These are phyloP conservation scores for Pseudocheirus occidentalis DNA, from an alignment of 2,797 vertebrate genomes.

Conservation along the genomic window DNA sequence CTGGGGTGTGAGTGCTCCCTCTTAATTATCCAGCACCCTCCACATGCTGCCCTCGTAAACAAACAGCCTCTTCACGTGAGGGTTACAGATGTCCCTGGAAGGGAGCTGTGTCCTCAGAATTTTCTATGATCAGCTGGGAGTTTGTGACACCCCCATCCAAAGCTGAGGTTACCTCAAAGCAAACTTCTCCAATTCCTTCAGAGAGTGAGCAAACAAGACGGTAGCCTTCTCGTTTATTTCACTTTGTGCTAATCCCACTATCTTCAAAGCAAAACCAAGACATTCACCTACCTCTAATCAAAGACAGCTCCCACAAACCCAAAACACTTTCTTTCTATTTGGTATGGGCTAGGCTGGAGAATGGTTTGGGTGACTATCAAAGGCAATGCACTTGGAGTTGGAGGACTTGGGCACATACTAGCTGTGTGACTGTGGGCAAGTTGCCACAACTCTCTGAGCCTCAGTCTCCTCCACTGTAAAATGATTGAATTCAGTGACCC, in stretches of 20 bases:
- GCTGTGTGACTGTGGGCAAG: neutral
- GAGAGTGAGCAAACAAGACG: neutral
- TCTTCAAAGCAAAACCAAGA: conserved; percentile 37
- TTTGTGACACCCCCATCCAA: neutral
- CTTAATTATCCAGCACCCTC: neutral
- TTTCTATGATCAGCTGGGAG: neutral
- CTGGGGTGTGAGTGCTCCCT: neutral
- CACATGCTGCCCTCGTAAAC: neutral
- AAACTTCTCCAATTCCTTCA: neutral
- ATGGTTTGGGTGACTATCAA: neutral
- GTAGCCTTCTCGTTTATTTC: neutral
- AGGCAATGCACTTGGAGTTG: neutral
- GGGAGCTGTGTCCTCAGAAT: neutral
- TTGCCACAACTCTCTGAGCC: neutral
- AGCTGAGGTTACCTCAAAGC: neutral
- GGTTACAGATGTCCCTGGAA: neutral
- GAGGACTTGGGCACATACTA: neutral
- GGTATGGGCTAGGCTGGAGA: neutral
- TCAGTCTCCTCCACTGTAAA: neutral
- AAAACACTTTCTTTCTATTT: neutral
- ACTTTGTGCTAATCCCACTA: neutral
- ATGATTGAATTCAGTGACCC: neutral
- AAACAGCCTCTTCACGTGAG: neutral
- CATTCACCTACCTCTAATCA: neutral
- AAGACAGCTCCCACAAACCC: neutral